A percentile compares a stretch with the other conserved stretches of the same genome.
Conservation (phyloP, 2,797 vertebrate genomes). For the Sebastes elongatus region DNA sequence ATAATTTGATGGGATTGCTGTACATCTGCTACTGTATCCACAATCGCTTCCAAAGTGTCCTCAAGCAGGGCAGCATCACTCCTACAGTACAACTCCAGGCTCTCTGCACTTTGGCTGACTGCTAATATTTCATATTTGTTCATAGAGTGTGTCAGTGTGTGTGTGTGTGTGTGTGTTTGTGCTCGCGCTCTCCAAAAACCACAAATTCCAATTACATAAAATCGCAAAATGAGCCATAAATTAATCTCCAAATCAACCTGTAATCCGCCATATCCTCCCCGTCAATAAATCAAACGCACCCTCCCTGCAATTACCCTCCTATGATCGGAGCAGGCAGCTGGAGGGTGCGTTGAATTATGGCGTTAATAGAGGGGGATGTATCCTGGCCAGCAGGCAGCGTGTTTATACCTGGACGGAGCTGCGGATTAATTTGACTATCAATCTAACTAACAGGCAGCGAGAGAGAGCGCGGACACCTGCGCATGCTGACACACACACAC, state of each 20-base stretch:
- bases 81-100: not conserved
- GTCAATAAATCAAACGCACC: conserved; percentile 68
- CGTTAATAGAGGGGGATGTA: conserved; percentile 69
- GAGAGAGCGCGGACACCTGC: conserved; percentile 1
- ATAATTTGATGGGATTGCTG: conserved; percentile 25
- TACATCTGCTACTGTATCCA: conserved; percentile 12
- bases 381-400: conserved; percentile 70
- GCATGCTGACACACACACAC: conserved; percentile 10
- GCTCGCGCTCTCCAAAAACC: not conserved
- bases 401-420: conserved; percentile 73
- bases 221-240: conserved; percentile 55
- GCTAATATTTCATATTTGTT: not conserved
- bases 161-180: not conserved
- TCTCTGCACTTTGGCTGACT: conserved; percentile 21
- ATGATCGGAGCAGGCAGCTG: conserved; percentile 69
- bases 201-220: conserved; percentile 49
- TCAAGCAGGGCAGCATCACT: conserved; percentile 6
- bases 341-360: conserved; percentile 70
- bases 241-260: conserved; percentile 62
- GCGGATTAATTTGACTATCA: conserved; percentile 76
- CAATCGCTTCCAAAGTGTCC: conserved; percentile 11
- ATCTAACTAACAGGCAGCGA: conserved; percentile 65
- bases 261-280: conserved; percentile 45
- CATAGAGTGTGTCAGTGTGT: not conserved
- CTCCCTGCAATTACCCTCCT: conserved; percentile 70